Evolutionary conservation across 2,113 vertebrate species (phyloP), one percentile per base, ranked within the genome.

Genomic region (Paradoxurus hermaphroditus): DNA sequence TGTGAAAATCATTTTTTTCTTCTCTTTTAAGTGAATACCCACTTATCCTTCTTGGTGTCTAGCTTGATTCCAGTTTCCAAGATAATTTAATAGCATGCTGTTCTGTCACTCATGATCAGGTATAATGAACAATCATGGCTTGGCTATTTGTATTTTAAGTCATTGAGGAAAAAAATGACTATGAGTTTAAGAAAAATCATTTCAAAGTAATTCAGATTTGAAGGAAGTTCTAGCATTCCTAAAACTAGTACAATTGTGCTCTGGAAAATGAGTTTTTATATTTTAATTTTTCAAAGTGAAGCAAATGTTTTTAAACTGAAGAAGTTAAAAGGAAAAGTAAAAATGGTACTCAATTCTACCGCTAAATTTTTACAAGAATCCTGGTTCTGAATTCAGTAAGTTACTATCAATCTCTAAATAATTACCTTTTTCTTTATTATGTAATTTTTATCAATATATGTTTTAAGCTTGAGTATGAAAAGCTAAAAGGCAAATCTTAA

Each of bases 351-450:
- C 13, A 72, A 15, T 56, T 78, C 15, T 90, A 92, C 79, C 6
- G 51, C 16, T 87, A 21, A 95, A 73, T 65, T 96, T 4, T 31
- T 79, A 68, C 21, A 97, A 90, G 68, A 90, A 95, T 67, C 14
- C 8, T 86, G 79, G 13, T 59, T 96, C 23, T 94, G 44, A 81
- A 90, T 95, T 96, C 31, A 90, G 5, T 86, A 95, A 91, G 18
- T 92, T 92, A 72, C 1, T 68, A 62, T 25, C 2, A 87, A 53
- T 4, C 19, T 29, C 49, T 34, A 78, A 90, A 73, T 90, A 90
- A 84, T 49, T 90, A 86, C 12, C 11, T 65, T 73, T 73, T 68
- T 83, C 65, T 93, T 70, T 73, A 92, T 75, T 73, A 82, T 65
- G 1, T 49, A 67, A 81, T 29, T 77, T 41, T 68, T 63, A 39